Conservation (phyloP, 2,888 invertebrate species). For the Hymenopus coronatus region DNA sequence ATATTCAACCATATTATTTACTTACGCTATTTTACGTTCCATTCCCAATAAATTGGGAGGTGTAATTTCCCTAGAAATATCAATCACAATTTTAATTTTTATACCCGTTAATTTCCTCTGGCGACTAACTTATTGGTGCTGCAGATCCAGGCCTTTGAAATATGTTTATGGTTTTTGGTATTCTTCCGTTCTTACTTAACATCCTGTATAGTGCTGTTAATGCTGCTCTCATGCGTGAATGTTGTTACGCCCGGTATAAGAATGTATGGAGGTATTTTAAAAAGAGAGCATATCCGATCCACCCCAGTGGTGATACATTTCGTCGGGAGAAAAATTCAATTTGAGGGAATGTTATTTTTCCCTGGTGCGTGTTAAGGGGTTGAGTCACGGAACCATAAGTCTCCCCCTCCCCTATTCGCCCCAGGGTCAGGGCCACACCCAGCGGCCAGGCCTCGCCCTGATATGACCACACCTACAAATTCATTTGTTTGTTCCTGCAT, state of each 20-base stretch:
- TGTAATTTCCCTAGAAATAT: too few species aligned
- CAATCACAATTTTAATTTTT: too few species aligned
- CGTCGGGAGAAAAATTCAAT: conserved; percentile 4
- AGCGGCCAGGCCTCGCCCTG: background rate
- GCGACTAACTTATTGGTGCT: too few species aligned
- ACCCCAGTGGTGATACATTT: background rate
- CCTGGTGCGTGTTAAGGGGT: conserved; percentile 10
- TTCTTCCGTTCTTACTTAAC: too few species aligned
- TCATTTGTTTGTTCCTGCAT: conserved; percentile 3
- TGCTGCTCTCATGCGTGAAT: background rate
- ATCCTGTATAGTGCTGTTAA: too few species aligned
- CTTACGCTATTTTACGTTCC: too few species aligned
- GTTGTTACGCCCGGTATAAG: background rate
- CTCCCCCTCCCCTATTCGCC: background rate
- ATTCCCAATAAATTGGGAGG: too few species aligned
- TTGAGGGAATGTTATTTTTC: background rate
- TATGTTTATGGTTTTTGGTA: too few species aligned
- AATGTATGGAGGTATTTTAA: background rate
- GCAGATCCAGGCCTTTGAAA: too few species aligned
- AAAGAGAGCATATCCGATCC: background rate
- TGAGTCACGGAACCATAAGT: conserved; percentile 9
- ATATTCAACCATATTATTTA: too few species aligned
- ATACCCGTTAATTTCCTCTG: too few species aligned
- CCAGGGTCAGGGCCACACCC: conserved; percentile 9
- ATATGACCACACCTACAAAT: conserved; percentile 12